Base-by-base conservation (phyloP, 2,888 invertebrate genomes). In the Ecdyonurus torrentis region DNA sequence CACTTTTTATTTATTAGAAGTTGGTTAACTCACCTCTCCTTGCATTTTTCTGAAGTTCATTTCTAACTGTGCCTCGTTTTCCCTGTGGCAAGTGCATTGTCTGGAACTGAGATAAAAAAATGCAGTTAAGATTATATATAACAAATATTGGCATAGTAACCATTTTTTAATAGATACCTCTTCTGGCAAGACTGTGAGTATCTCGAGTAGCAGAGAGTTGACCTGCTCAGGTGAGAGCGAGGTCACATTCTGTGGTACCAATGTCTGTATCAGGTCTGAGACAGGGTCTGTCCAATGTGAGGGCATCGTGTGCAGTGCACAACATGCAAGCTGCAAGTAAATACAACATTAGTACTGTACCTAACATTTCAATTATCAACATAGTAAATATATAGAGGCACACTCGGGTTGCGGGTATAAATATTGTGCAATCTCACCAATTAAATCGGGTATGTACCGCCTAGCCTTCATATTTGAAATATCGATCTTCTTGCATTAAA, bases 111-210 rank as follows among this genome's bases (percentile, higher is more conserved):
- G 69, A 69, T 61, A 65, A 64, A 62, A 59, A 60, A 61, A 62
- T n/a, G n/a, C n/a, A n/a, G n/a, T n/a, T n/a, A n/a, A 25, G 7
- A 37, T 2, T 50, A 64, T 25, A 64, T 64, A 23, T 67, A 63
- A 66, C 63, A 55, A 52, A 58, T 63, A 64, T 20, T 53, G 61
- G 63, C 58, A 24, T 61, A 22, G 55, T 60, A 20, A 63, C 37
- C n/a, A 23, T 20, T 62, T 20, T 61, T 25, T 22, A 52, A 65
- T 65, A 70, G 68, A 77, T 77, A 91, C 91, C 80, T 95, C 94
- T 77, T 89, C 89, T 24, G 94, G 92, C 71, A 95, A 83, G 63
- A 90, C 87, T 69, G 87, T 86, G 19, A 95, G 78, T 52, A 94
- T 86, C 78, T 91, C 89, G 62, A 95, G 74, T 69, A 95, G 81